Conservation (phyloP, 2,888 invertebrate species). For the Pandemis heparana region DNA sequence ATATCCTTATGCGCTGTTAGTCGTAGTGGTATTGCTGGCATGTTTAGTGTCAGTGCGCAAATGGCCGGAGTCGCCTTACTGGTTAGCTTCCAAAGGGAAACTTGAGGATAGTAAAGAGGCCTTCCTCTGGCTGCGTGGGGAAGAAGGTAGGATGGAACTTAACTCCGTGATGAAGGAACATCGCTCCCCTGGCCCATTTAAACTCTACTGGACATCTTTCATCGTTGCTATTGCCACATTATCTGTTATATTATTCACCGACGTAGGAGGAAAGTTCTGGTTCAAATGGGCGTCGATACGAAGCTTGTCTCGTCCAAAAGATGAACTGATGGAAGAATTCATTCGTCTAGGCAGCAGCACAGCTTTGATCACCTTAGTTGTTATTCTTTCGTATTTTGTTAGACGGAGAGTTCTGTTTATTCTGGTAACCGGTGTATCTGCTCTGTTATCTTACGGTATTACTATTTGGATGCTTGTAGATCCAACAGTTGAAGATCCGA, state of each 20-base stretch:
- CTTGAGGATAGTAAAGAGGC: background rate
- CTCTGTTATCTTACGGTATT: background rate
- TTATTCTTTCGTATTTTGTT: background rate
- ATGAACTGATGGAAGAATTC: background rate
- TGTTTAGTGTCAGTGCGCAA: background rate
- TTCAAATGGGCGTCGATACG: background rate
- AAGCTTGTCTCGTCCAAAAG: background rate
- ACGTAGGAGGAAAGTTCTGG: background rate
- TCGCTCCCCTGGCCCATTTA: background rate
- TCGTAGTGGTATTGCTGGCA: background rate
- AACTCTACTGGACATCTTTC: background rate
- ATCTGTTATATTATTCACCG: background rate
- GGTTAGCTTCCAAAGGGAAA: background rate
- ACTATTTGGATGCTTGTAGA: background rate
- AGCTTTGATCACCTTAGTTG: background rate
- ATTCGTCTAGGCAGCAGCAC: background rate
- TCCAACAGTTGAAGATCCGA: background rate
- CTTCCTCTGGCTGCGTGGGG: conserved; percentile 1
- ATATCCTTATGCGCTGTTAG: background rate
- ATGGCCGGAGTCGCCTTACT: conserved; percentile 16
- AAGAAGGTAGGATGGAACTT: background rate
- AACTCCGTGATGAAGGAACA: background rate
- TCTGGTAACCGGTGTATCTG: background rate
- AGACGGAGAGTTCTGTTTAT: background rate
- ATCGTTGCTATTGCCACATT: background rate